These are phyloP conservation scores for Drosophila littoralis DNA, from an alignment of 1,140 invertebrate species.

Conservation along the genomic window DNA sequence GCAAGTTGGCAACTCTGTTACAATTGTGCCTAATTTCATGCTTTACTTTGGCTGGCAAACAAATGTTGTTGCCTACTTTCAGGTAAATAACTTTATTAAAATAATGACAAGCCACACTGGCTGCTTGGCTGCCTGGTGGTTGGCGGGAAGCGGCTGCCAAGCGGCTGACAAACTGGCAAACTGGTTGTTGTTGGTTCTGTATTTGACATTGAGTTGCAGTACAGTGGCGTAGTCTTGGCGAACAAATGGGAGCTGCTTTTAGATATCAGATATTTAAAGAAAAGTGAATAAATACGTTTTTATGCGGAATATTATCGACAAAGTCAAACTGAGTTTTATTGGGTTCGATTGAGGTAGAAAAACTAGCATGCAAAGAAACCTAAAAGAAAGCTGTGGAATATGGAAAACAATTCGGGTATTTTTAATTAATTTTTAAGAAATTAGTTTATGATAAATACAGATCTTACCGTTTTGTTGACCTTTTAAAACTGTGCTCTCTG, in stretches of 20 bases:
- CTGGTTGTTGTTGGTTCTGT: constrained; percentile 12
- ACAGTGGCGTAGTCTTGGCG: constrained; percentile 7
- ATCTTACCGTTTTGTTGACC: too few relatives aligned
- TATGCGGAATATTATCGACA: too few relatives aligned
- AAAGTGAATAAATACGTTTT: too few relatives aligned
- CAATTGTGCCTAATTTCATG: constrained; percentile 81
- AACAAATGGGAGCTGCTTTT: background rate
- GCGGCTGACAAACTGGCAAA: constrained; percentile 30
- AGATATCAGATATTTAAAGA: too few relatives aligned
- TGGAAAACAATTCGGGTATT: too few relatives aligned
- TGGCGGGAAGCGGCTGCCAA: constrained; percentile 12
- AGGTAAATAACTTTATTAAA: constrained; percentile 83
- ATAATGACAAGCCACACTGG: constrained; percentile 71
- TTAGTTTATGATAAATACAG: too few relatives aligned
- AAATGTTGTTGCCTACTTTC: constrained; percentile 81
- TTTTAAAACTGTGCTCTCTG: too few relatives aligned
- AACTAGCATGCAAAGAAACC: too few relatives aligned
- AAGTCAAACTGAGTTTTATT: too few relatives aligned
- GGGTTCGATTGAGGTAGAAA: too few relatives aligned
- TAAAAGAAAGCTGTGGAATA: too few relatives aligned
- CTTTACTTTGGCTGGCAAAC: constrained; percentile 72
- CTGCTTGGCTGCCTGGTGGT: background rate
- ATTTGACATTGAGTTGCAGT: constrained; percentile 24
- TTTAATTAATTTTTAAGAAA: too few relatives aligned
- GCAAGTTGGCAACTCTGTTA: constrained; percentile 80